Base-by-base conservation (phyloP, 2,797 vertebrate species). In the Sandelia bainsii region DNA sequence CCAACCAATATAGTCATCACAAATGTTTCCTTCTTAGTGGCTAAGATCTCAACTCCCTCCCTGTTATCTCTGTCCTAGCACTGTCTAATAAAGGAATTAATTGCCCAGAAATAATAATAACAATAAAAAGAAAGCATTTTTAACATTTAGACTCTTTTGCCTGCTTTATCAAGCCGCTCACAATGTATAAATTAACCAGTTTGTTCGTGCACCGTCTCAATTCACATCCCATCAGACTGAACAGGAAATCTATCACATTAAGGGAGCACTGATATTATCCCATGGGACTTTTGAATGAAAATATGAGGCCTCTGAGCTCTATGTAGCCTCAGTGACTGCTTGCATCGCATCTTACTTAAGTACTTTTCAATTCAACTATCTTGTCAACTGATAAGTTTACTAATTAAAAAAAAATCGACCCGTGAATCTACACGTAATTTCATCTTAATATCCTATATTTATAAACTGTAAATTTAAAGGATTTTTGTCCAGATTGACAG, bases 171-270 rank as follows among this genome's bases (percentile, higher is more conserved):
- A 27, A 51, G 22, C 46, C 37, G 42, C 14, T 10, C 51, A n/a
- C n/a, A n/a, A n/a, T n/a, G n/a, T n/a, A 23, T 9, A 49, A 8
- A 39, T 22, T 2, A 4, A 5, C 40, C 40, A 42, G 40, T 20
- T 46, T 29, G 20, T 54, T 14, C 2, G 0, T 20, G 49, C 25
- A 42, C 3, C 10, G 23, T 69, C 32, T 19, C 13, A 20, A 23
- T 12, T 51, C 46, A 46, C 42, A 54, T 34, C 6, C 6, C 8
- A 23, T 65, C 51, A 23, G 14, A 40, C 6, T 58, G 10, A 71
- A 74, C 61, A 76, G 64, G 57, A 73, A 67, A 49, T n/a, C 16
- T 13, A 67, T 69, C 46, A 32, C 37, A 60, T 68, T 27, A 50
- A 22, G 22, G 22, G 29, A 59, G 50, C 27, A 13, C 37, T 34